Conservation (phyloP, 2,113 vertebrate genomes). For the Microcebus griseorufus region DNA sequence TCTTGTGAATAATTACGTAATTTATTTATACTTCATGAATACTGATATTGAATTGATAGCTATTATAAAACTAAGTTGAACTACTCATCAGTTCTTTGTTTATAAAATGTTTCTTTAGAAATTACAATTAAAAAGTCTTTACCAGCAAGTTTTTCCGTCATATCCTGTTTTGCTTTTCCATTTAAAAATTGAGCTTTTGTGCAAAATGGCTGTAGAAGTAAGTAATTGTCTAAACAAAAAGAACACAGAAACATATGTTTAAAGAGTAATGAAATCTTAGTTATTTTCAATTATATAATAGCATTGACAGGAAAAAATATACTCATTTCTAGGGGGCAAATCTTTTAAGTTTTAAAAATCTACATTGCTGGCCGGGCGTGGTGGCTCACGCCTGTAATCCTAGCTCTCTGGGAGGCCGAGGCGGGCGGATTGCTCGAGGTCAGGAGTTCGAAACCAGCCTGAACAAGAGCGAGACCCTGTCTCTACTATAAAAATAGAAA, state of each 20-base stretch:
- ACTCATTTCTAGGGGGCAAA: neutral
- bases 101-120: constrained; percentile 47
- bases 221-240: constrained; percentile 89
- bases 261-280: constrained; percentile 25
- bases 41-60: neutral
- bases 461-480: no score
- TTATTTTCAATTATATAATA: constrained; percentile 37
- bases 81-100: neutral
- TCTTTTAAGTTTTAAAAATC: neutral
- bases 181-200: constrained; percentile 95
- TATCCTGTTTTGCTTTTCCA: constrained; percentile 95
- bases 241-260: neutral
- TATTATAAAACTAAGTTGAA: constrained; percentile 31
- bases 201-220: constrained; percentile 96
- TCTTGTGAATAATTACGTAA: neutral
- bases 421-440: no score
- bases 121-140: constrained; percentile 51
- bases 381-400: no score
- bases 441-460: no score
- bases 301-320: constrained; percentile 33
- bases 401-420: no score
- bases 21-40: neutral
- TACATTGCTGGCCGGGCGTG: no score
- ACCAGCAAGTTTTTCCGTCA: constrained; percentile 96
- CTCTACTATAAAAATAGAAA: no score